These are phyloP conservation scores for Leucophenga maculata DNA, from an alignment of 2,888 invertebrate species.

Conservation along the genomic window DNA sequence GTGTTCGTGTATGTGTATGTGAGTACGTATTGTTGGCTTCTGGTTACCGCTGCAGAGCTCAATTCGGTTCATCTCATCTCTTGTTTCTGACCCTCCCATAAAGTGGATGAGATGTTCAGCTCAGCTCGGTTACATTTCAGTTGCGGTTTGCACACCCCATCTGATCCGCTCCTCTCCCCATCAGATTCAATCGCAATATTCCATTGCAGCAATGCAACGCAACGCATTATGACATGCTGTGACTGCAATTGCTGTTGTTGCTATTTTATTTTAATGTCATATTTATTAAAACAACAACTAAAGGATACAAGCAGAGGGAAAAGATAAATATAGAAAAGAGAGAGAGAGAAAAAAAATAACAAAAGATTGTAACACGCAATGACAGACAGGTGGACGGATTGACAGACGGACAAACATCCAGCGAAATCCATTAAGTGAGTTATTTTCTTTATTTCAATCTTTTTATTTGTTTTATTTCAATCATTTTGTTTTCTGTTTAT, in stretches of 20 bases:
- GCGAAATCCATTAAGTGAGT: neutral
- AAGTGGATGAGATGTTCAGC: neutral
- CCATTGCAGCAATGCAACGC: neutral
- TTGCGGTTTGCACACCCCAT: neutral
- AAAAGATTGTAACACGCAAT: constrained; percentile 9
- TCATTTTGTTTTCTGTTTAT: neutral
- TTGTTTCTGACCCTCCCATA: too few relatives aligned
- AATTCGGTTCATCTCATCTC: neutral
- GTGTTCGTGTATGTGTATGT: too few relatives aligned
- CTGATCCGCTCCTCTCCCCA: neutral
- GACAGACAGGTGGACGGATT: neutral
- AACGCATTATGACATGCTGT: constrained; percentile 18
- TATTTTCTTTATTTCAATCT: constrained; percentile 1
- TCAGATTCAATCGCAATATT: neutral
- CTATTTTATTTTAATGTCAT: constrained; percentile 20
- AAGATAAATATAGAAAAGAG: neutral
- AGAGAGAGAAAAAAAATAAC: neutral
- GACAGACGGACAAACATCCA: too few relatives aligned
- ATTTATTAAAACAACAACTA: constrained; percentile 18
- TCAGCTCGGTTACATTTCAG: constrained; percentile 10
- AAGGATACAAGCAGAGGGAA: neutral
- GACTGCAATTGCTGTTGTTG: neutral
- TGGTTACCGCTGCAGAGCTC: constrained; percentile 2
- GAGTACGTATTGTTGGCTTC: constrained; percentile 11
- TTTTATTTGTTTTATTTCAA: neutral